Conservation (phyloP, 2,797 vertebrate species). For the Myotis planiceps region DNA sequence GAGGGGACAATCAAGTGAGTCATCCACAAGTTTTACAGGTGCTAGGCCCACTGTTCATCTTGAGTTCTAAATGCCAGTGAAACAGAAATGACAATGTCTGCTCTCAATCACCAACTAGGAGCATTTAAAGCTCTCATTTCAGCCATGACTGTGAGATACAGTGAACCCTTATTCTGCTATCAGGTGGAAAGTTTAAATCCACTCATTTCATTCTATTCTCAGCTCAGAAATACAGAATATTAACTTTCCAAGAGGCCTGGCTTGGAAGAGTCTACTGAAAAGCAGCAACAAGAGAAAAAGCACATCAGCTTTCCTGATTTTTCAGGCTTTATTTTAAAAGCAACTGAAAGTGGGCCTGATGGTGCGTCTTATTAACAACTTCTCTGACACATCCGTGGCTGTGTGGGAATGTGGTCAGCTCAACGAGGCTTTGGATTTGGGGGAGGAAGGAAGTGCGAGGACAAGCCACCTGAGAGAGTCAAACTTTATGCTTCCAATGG, state of each 20-base stretch:
- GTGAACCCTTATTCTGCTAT: neutral
- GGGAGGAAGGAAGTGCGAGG: neutral
- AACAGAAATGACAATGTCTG: conserved; percentile 15
- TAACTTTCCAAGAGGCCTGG: neutral
- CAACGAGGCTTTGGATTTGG: neutral
- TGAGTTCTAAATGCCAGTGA: neutral
- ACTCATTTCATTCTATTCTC: neutral
- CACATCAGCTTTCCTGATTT: neutral
- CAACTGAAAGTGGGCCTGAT: neutral
- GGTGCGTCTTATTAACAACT: neutral
- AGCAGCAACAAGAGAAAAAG: neutral
- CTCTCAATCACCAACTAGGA: neutral
- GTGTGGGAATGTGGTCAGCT: neutral
- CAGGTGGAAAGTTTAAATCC: neutral
- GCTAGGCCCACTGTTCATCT: neutral
- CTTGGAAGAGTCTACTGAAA: neutral
- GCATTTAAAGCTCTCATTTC: neutral
- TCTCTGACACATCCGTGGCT: neutral
- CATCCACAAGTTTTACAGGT: neutral
- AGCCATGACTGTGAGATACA: neutral
- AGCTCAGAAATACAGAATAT: neutral
- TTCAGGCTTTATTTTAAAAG: neutral
- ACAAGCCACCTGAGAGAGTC: neutral
- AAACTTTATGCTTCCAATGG: neutral
- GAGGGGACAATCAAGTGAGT: neutral